Conservation (phyloP, 2,888 invertebrate genomes). For the Thelaira solivaga region DNA sequence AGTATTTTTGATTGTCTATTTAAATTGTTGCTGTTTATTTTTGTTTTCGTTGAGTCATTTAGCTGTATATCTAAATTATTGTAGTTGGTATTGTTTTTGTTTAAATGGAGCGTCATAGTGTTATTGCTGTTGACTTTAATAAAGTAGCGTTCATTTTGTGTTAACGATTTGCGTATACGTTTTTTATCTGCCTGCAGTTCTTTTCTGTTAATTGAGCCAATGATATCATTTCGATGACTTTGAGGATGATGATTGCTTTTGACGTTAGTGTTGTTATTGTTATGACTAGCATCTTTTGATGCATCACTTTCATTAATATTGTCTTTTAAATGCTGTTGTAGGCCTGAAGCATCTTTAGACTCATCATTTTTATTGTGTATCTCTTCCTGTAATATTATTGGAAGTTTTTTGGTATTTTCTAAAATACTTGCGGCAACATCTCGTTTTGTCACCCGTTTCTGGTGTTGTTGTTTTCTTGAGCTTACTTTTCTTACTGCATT, state of each 20-base stretch:
- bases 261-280: slow-evolving; percentile 51
- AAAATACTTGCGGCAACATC: slow-evolving; percentile 50
- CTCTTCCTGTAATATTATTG: slow-evolving; percentile 18
- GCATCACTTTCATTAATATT: slow-evolving; percentile 45
- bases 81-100: slow-evolving; percentile 43
- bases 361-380: slow-evolving; percentile 17
- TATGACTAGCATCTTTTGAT: slow-evolving; percentile 50
- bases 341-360: slow-evolving; percentile 50
- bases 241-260: slow-evolving; percentile 54
- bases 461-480: slow-evolving; percentile 26
- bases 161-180: slow-evolving; percentile 73
- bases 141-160: slow-evolving; percentile 62
- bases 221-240: slow-evolving; percentile 42
- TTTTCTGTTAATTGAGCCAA: not conserved
- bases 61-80: slow-evolving; percentile 61
- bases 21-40: slow-evolving; percentile 41
- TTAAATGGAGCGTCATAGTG: not conserved
- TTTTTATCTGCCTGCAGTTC: slow-evolving; percentile 66
- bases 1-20: slow-evolving; percentile 41
- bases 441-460: slow-evolving; percentile 58
- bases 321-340: slow-evolving; percentile 36
- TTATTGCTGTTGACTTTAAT: slow-evolving; percentile 57
- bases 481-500: slow-evolving; percentile 31
- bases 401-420: slow-evolving; percentile 24
- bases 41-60: slow-evolving; percentile 46